A percentile compares a stretch with the other conserved stretches of the same genome.
Conservation (phyloP, 1,140 invertebrate genomes). For the Antheraea pernyi region DNA sequence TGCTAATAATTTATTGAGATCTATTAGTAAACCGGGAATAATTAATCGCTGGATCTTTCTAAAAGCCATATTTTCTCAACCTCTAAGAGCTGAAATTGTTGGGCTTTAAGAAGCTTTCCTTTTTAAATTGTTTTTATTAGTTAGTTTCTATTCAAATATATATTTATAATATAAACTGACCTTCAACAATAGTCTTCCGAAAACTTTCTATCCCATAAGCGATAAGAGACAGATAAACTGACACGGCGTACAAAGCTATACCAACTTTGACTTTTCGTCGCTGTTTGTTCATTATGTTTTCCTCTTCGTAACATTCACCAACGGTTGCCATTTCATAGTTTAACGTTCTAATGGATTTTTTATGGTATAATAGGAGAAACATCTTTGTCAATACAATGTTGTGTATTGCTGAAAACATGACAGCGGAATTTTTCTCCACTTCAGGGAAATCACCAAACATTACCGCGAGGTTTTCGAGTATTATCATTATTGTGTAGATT, state of each 20-base stretch:
- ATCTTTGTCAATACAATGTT: constrained; percentile 69
- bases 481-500: constrained; percentile 59
- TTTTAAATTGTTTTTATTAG: no score
- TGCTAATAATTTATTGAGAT: no score
- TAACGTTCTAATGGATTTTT: constrained; percentile 62
- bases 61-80: no score
- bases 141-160: no score
- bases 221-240: constrained; percentile 58
- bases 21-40: no score
- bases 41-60: no score
- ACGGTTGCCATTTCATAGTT: constrained; percentile 59
- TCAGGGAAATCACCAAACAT: constrained; percentile 59
- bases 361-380: constrained; percentile 56
- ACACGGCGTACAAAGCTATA: constrained; percentile 50
- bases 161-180: constrained; percentile 29
- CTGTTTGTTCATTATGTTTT: constrained; percentile 51
- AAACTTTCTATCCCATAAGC: constrained; percentile 62
- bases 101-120: no score
- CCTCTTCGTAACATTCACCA: constrained; percentile 53
- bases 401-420: constrained; percentile 67
- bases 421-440: constrained; percentile 65
- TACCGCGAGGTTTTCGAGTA: constrained; percentile 65
- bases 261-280: constrained; percentile 56
- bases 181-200: constrained; percentile 52
- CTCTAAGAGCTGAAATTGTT: no score